Evolutionary conservation across 2,888 invertebrate species (phyloP), one percentile per base, ranked within the genome.

Genomic region (Megalurothrips usitatus): DNA sequence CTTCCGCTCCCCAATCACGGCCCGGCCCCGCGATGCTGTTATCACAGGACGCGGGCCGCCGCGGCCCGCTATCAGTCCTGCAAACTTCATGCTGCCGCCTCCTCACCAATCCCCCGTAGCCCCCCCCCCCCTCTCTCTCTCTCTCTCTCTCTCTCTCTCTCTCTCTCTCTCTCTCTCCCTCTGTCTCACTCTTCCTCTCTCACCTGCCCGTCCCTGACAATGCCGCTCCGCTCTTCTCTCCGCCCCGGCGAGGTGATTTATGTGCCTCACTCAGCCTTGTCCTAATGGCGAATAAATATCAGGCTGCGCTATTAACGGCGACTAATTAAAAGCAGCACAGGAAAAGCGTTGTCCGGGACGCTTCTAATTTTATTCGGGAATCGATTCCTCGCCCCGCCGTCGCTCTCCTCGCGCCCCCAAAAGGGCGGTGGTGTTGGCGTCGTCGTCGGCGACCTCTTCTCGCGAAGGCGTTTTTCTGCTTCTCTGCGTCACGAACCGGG

Each of bases 271-370:
- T 17, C 58, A 58, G 19, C 58, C 58, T 58, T 58, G 58, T 26
- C 26, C 68, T 75, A 75, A 75, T 75, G 68, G 68, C 68, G 68
- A 75, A 75, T 75, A 75, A 75, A 75, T 75, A 75, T 75, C 68
- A 26, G 34, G 34, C 34, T 75, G 68, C 68, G 68, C 23, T 75
- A 75, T 75, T 75, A 75, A 75, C 26, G 68, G 26, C 68, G 26
- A 75, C 68, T 75, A 75, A 75, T 75, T 75, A 75, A 75, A 58
- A 26, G 68, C 23, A 75, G 68, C 68, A 58, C 19, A n/a, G 26
- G 68, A 75, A 75, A 75, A 75, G 68, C 26, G 68, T 43, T 75
- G 23, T 75, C 11, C 23, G 23, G 68, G 26, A 9, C 68, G 12
- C 68, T 2, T 43, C 68, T 75, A 23, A 75, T 75, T 75, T 75